Evolutionary conservation across 2,113 vertebrate genomes (phyloP), one percentile per base, ranked within the genome.

Genomic region (Dendrocopos noguchii): DNA sequence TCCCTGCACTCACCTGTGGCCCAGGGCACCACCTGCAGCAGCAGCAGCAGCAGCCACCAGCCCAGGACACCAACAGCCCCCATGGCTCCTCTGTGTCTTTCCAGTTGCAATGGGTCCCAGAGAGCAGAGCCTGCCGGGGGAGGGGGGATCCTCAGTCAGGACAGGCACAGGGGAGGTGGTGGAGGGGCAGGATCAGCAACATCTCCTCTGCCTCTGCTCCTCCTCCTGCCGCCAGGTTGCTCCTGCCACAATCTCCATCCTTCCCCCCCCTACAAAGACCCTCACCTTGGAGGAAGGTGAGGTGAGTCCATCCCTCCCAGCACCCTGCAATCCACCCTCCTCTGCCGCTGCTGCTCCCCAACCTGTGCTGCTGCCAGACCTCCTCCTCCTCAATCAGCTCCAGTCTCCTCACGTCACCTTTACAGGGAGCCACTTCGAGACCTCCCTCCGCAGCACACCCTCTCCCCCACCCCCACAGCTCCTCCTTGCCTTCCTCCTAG

Each of bases 401-500:
- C 90, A 59, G 47, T 34, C 70, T 94, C 65, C 70, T 47, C 92
- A 89, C 34, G 29, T 75, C 6, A 2, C 63, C 60, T 93, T 81
- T 86, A 86, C 53, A 0, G 27, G n/a, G 29, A 70, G 73, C 34
- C 2, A 44, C 55, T 71, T 8, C 2, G 7, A 89, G 44, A 72
- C 90, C 79, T 91, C 81, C 90, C 88, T 68, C 70, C 1, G 11
- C 93, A 94, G 91, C 89, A 92, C 80, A 85, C 83, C 93, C 93
- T 74, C 76, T 92, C 77, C 92, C 77, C 94, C 92, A 93, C 84
- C 73, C 91, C 95, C 88, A 80, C 42, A 77, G 93, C 94, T 95
- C 94, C 91, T 95, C 95, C 94, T 91, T 2, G 46, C 72, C 27
- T 80, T 79, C 46, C 52, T 91, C 76, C 83, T 3, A 10, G 44